Evolutionary conservation across 1,140 invertebrate genomes (phyloP).

Genomic region (Drosophila willistoni): DNA sequence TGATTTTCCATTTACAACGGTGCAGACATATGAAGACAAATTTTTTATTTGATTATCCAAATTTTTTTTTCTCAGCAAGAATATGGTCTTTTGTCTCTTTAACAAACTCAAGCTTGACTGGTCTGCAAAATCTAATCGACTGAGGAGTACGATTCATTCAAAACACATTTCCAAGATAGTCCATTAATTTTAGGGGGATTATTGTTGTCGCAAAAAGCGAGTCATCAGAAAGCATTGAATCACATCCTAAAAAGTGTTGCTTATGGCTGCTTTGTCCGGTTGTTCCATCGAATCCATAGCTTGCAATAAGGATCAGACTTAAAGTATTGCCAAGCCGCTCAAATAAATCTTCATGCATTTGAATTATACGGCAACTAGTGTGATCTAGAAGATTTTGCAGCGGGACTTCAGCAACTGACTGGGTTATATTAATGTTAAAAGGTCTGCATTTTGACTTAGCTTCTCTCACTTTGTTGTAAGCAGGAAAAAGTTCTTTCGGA

Average conservation of each 20-base stretch:
- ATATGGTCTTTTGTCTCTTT: too few species aligned
- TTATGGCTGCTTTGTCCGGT: constrained; percentile 28
- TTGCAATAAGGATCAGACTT: constrained; percentile 30
- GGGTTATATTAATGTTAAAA: constrained; percentile 24
- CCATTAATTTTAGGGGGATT: constrained; percentile 27
- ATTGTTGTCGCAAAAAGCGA: constrained; percentile 21
- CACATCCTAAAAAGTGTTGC: constrained; percentile 24
- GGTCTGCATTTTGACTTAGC: constrained; percentile 28
- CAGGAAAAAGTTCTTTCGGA: constrained; percentile 22
- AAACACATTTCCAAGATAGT: constrained; percentile 27
- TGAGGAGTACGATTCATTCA: constrained; percentile 28
- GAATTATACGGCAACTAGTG: constrained; percentile 20
- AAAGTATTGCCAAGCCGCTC: constrained; percentile 27
- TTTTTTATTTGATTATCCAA: constrained; percentile 12
- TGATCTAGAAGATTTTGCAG: constrained; percentile 29
- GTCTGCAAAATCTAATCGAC: constrained; percentile 30
- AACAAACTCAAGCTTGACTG: constrained; percentile 19
- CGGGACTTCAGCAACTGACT: constrained; percentile 5
- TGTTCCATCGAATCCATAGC: constrained; percentile 27
- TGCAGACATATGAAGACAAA: constrained; percentile 22
- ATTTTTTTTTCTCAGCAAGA: background rate
- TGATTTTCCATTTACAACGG: constrained; percentile 14
- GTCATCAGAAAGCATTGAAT: constrained; percentile 17
- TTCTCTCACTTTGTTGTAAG: too few species aligned
- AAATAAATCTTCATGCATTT: constrained; percentile 30